Evolutionary conservation across 2,888 invertebrate species (phyloP).

Genomic region (Caenorhabditis becei): DNA sequence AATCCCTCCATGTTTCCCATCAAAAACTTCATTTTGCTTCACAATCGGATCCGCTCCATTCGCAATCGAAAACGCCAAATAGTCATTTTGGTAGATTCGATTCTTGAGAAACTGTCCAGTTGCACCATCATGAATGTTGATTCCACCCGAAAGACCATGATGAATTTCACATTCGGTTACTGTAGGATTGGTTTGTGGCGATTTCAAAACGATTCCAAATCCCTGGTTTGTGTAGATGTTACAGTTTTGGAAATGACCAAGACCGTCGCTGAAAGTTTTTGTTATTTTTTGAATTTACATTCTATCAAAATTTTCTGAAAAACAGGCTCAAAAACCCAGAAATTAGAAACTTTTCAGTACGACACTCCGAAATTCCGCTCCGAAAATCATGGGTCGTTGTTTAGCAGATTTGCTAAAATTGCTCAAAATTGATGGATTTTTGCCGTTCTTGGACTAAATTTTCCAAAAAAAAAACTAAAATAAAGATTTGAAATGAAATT

Average conservation of each 20-base stretch:
- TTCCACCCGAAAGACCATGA: conserved; percentile 89
- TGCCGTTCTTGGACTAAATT: too few relatives aligned
- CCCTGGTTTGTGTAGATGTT: conserved; percentile 99
- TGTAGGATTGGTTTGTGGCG: conserved; percentile 95
- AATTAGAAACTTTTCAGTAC: too few relatives aligned
- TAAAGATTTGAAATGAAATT: neutral
- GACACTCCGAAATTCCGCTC: too few relatives aligned
- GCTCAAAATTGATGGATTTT: too few relatives aligned
- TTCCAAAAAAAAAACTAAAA: neutral
- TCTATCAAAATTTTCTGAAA: too few relatives aligned
- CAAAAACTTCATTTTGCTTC: conserved; percentile 98
- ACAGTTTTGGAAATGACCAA: conserved; percentile 97
- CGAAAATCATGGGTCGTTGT: too few relatives aligned
- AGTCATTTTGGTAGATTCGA: conserved; percentile 98
- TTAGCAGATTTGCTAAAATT: too few relatives aligned
- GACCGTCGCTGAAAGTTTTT: conserved; percentile 71
- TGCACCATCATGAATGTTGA: conserved; percentile 96
- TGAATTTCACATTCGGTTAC: conserved; percentile 99
- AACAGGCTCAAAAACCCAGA: too few relatives aligned
- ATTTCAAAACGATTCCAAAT: conserved; percentile 98
- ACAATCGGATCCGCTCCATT: conserved; percentile 92
- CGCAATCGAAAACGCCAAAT: conserved; percentile 99
- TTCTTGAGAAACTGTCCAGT: conserved; percentile 99
- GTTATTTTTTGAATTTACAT: too few relatives aligned
- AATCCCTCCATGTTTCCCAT: conserved; percentile 98